Percentiles rank a stretch among this genome's conserved stretches.
These are phyloP conservation scores for Agrotis puta DNA, from an alignment of 2,888 invertebrate species.

Conservation along the genomic window DNA sequence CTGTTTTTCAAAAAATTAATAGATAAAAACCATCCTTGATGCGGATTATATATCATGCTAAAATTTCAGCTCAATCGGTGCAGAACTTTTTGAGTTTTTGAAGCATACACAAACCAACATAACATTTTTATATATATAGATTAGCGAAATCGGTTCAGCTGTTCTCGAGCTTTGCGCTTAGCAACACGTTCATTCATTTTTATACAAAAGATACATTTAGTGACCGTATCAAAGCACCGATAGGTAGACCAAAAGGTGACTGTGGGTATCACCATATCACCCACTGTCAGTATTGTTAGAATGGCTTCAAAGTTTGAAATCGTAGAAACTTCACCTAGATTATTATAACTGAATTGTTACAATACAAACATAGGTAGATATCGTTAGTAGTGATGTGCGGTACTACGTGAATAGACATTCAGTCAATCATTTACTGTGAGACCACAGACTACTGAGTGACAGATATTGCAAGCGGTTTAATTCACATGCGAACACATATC, in stretches of 20 bases:
- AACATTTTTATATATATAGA: too few relatives aligned
- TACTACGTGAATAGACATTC: constrained; percentile 14
- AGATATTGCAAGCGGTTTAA: constrained; percentile 16
- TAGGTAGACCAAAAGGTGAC: background rate
- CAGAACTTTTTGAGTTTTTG: too few relatives aligned
- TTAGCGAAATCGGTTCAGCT: too few relatives aligned
- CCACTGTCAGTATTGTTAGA: background rate
- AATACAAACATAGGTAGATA: background rate
- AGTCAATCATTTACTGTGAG: constrained; percentile 37
- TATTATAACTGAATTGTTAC: too few relatives aligned
- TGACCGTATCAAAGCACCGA: background rate
- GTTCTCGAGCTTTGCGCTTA: too few relatives aligned
- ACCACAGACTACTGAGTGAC: constrained; percentile 12
- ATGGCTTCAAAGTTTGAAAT: background rate
- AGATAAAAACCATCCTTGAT: too few relatives aligned
- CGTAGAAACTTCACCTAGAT: background rate
- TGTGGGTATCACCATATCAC: background rate
- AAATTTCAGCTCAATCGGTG: too few relatives aligned
- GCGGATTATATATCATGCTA: too few relatives aligned
- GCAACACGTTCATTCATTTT: too few relatives aligned
- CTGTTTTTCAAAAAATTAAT: too few relatives aligned
- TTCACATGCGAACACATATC: constrained; percentile 15
- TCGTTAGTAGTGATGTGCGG: constrained; percentile 4
- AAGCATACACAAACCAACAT: too few relatives aligned
- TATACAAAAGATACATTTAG: too few relatives aligned